Conservation (phyloP, 2,888 invertebrate species). For the Netelia fuscicornis region DNA sequence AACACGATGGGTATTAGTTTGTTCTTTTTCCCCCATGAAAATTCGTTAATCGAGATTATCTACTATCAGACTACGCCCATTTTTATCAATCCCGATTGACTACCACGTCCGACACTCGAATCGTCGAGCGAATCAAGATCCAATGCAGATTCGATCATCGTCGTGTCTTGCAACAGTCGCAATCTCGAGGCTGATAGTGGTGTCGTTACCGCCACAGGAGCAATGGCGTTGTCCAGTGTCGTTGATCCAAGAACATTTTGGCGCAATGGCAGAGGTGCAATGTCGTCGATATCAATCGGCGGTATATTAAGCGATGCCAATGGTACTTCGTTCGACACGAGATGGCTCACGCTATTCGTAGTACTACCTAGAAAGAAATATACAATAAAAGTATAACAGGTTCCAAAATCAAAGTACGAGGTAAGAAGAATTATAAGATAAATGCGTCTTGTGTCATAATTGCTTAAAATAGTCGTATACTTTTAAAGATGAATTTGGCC, state of each 20-base stretch:
- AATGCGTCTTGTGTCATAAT: too few relatives aligned
- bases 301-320: slow-evolving; percentile 86
- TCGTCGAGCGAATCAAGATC: slow-evolving; percentile 95
- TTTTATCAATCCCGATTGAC: slow-evolving; percentile 89
- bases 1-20: not conserved
- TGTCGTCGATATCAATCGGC: slow-evolving; percentile 84
- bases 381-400: slow-evolving; percentile 12
- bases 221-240: slow-evolving; percentile 76
- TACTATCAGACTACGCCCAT: slow-evolving; percentile 84
- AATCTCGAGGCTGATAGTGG: slow-evolving; percentile 89
- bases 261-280: slow-evolving; percentile 83
- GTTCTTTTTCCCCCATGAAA: not conserved
- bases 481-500: not conserved
- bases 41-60: slow-evolving; percentile 8
- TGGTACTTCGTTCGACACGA: slow-evolving; percentile 89
- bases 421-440: not conserved
- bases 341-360: slow-evolving; percentile 89
- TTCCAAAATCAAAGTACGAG: too few relatives aligned
- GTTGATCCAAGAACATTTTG: slow-evolving; percentile 79
- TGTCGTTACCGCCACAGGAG: slow-evolving; percentile 81
- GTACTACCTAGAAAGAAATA: slow-evolving; percentile 87
- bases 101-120: slow-evolving; percentile 89
- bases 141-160: slow-evolving; percentile 95
- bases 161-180: slow-evolving; percentile 93
- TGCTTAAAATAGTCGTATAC: too few relatives aligned